Evolutionary conservation across 2,888 invertebrate genomes (phyloP), one percentile per base, ranked within the genome.

Genomic region (Nephrotoma flavescens): DNA sequence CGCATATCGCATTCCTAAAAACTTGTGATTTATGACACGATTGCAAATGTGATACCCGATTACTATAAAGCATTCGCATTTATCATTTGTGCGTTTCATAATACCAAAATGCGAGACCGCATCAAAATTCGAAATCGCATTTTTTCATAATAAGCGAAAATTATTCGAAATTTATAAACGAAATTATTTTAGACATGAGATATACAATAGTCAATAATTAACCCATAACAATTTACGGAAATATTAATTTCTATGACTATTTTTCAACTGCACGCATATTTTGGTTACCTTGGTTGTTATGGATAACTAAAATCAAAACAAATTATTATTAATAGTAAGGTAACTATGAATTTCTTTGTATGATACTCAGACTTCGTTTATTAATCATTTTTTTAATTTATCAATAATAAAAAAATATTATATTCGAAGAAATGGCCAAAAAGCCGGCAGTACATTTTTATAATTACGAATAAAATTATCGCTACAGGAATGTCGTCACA

Each of bases 401-500:
- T 44, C 6, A 85, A 85, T 3, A 44, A 19, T 19, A 19, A 85
- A 85, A n/a, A 19, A 19, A 42, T n/a, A 31, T 44, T 19, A 85
- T 44, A 86, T 41, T 2, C 15, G 4, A 83, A 31, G 31, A 71
- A 71, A 71, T 71, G 31, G 0, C 6, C 31, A 1, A 57, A 31
- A 31, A 31, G 31, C 15, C 0, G 7, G 15, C 4, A 31, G 11
- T 9, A 19, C 7, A 71, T 9, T 0, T 31, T 5, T 57, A 57
- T 15, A 71, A 71, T 31, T 7, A 15, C 15, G 0, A 71, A 2
- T 9, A 71, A 19, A 19, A 31, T 71, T 19, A 71, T 11, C 31
- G 6, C 31, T 11, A 31, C 12, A 11, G 71, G n/a, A 88, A 93
- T 93, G 93, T 90, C 91, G 87, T 91, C 92, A 87, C 94, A 95